A percentile compares a stretch with the other conserved stretches of the same genome.
Evolutionary conservation across 2,888 invertebrate species (phyloP).

Genomic region (Trimorus sp.): DNA sequence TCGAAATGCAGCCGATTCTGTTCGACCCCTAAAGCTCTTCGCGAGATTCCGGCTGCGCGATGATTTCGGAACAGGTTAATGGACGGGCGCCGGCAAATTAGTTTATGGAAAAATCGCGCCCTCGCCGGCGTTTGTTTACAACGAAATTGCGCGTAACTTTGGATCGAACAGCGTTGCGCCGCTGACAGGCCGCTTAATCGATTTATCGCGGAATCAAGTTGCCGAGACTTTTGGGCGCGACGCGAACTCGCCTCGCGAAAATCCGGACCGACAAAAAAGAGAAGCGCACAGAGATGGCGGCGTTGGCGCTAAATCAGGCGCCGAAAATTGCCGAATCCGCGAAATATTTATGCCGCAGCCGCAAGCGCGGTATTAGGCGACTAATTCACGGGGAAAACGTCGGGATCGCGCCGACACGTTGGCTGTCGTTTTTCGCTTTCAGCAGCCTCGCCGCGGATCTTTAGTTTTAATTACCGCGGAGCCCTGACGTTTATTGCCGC

Average conservation of each 20-base stretch:
- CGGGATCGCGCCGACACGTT: conserved; percentile 64
- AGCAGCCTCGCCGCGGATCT: conserved; percentile 73
- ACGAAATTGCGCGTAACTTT: no score
- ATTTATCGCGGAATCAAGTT: no score
- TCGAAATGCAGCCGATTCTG: conserved; percentile 37
- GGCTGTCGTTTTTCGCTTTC: conserved; percentile 77
- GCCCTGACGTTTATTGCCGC: conserved; percentile 80
- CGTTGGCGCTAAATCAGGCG: background rate
- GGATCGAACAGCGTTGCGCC: no score
- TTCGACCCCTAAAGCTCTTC: conserved; percentile 35
- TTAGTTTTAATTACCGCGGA: conserved; percentile 80
- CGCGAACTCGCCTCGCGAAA: no score
- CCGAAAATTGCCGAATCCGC: conserved; percentile 21
- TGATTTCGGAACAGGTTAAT: conserved; percentile 37
- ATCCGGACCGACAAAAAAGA: no score
- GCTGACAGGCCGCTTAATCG: no score
- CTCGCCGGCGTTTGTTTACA: no score
- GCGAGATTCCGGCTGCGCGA: conserved; percentile 25
- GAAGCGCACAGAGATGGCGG: no score
- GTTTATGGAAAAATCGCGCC: no score
- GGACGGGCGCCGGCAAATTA: conserved; percentile 14
- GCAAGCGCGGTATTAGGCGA: conserved; percentile 39
- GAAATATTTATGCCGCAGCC: conserved; percentile 50
- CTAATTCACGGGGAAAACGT: conserved; percentile 57
- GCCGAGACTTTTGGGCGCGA: no score